Evolutionary conservation across 2,797 vertebrate genomes (phyloP).

Genomic region (Melanotaenia parkinsoni): DNA sequence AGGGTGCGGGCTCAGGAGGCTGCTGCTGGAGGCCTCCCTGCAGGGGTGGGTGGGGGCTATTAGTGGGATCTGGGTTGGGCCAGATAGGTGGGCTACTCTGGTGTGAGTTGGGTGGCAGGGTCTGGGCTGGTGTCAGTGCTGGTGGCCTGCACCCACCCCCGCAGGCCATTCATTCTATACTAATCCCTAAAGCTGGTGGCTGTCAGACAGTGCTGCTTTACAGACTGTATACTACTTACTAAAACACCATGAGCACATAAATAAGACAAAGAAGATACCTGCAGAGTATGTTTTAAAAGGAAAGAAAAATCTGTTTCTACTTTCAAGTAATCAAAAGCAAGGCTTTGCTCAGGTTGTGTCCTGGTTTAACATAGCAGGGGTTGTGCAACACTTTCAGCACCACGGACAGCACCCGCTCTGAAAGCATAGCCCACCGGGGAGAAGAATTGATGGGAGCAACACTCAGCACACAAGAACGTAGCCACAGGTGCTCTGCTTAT

Average conservation of each 20-base stretch:
- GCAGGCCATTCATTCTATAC: too few species aligned
- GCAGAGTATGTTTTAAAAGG: neutral
- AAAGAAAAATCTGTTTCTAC: neutral
- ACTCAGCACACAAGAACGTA: slow-evolving; percentile 49
- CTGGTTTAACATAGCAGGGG: slow-evolving; percentile 16
- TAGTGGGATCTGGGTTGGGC: too few species aligned
- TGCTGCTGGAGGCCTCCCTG: too few species aligned
- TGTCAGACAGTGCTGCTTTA: too few species aligned
- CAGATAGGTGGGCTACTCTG: neutral
- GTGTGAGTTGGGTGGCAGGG: too few species aligned
- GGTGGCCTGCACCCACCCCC: too few species aligned
- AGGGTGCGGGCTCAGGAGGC: too few species aligned
- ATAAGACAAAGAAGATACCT: neutral
- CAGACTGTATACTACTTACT: neutral
- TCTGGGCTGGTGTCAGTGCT: too few species aligned
- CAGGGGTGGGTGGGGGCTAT: too few species aligned
- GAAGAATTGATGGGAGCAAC: slow-evolving; percentile 28
- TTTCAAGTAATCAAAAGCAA: neutral
- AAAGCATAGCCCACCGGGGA: slow-evolving; percentile 23
- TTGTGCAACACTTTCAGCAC: slow-evolving; percentile 28
- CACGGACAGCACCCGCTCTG: slow-evolving; percentile 16
- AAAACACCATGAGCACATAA: neutral
- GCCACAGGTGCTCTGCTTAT: slow-evolving; percentile 64
- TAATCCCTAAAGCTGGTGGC: too few species aligned
- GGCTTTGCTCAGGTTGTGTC: slow-evolving; percentile 2